Evolutionary conservation across 1,140 invertebrate genomes (phyloP), one percentile per base, ranked within the genome.

Genomic region (Eriocheir sinensis): DNA sequence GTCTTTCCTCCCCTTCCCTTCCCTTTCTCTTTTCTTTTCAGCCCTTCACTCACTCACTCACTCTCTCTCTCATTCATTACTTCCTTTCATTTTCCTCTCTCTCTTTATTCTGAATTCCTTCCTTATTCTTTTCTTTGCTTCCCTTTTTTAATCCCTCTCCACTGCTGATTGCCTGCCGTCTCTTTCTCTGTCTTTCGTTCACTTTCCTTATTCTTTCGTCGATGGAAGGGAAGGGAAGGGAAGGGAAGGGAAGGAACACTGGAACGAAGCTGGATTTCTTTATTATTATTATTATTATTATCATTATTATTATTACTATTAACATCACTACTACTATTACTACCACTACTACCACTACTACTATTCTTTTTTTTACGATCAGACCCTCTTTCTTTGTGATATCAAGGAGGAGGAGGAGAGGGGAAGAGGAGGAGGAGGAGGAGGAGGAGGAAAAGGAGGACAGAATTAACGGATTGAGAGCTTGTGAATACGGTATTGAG

Each of bases 61-160:
- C 48, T 53, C 88, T 30, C 38, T 60, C n/a, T 60, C 36, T 88
- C 85, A 44, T 38, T 88, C 85, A 40, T 88, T 12, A 88, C 38
- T 88, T 40, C 34, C 85, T 88, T 44, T 12, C 15, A 34, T 44
- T 88, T 88, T 40, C 85, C 32, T 88, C 38, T 40, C 85, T 88
- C 38, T 44, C 85, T 88, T 88, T 17, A 38, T 12, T 12, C 85
- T 44, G 12, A n/a, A 4, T n/a, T n/a, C 4, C 30, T 72, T 72
- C 60, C 12, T 21, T 72, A n/a, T 21, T 2, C n/a, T 72, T 72
- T 72, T 2, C 21, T n/a, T 72, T 21, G 6, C 21, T 72, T n/a
- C 27, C n/a, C 60, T 53, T 53, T 12, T 9, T 53, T 2, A 1
- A 17, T 53, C 21, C 21, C 21, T 21, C 21, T 53, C 48, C 21